Evolutionary conservation across 2,113 vertebrate species (phyloP).

Genomic region (Amazona vittata): DNA sequence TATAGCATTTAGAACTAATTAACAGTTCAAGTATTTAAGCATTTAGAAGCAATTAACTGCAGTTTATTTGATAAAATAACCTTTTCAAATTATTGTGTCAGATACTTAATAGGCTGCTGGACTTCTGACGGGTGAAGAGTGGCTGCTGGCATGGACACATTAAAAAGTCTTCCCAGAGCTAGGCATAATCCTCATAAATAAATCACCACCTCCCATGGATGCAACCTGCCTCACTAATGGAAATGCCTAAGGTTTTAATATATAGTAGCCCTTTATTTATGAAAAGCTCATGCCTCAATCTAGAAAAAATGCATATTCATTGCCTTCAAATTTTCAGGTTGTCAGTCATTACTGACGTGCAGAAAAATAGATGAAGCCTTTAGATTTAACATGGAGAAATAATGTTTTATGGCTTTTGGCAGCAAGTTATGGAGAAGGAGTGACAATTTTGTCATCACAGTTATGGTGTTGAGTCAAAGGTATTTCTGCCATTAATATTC

Average conservation of each 20-base stretch:
- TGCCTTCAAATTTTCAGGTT: conserved; percentile 28
- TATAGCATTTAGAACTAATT: conserved; percentile 3
- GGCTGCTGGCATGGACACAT: neutral
- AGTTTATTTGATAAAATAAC: conserved; percentile 21
- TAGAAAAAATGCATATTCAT: neutral
- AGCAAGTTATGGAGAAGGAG: conserved; percentile 16
- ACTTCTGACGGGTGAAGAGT: neutral
- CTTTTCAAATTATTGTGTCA: conserved; percentile 17
- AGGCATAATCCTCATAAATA: neutral
- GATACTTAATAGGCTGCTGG: neutral
- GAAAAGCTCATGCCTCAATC: neutral
- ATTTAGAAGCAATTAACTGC: conserved; percentile 7
- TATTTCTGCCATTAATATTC: neutral
- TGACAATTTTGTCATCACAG: neutral
- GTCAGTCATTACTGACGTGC: neutral
- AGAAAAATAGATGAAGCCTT: conserved; percentile 5
- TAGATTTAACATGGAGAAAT: conserved; percentile 20
- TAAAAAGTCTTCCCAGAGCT: neutral
- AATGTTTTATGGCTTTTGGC: neutral
- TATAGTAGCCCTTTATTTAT: neutral
- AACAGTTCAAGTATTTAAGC: neutral
- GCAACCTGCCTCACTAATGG: neutral
- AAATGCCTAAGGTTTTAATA: neutral
- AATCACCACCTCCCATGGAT: neutral
- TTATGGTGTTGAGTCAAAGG: neutral